phyloP scores from a whole-genome alignment of 1,140 invertebrate genomes.

The Zaprionus ornatus region DNA sequence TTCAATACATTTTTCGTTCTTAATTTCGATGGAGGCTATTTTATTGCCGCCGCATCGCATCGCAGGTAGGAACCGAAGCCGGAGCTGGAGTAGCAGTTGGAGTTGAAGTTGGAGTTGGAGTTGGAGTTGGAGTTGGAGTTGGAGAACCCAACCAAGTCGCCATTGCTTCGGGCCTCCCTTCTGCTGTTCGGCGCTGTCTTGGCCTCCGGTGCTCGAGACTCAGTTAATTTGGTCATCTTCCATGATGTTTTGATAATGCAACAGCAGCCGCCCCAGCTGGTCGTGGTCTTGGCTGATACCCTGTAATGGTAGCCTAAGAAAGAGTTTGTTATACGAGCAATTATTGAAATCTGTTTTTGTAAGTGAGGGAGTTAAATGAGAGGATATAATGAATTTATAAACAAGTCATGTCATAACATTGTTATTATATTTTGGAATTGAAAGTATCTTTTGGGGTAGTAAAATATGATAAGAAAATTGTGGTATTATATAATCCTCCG shows the following conservation, averaged over 20 bases:
- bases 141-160: conserved; percentile 18
- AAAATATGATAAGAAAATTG: too few relatives aligned
- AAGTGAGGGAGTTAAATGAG: too few relatives aligned
- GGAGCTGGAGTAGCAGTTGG: not conserved
- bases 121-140: not conserved
- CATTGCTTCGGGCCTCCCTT: conserved; percentile 16
- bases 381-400: too few relatives aligned
- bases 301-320: not conserved
- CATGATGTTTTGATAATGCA: conserved; percentile 81
- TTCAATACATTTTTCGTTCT: conserved; percentile 80
- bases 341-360: too few relatives aligned
- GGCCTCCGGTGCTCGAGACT: conserved; percentile 11
- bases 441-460: too few relatives aligned
- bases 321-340: not conserved
- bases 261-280: conserved; percentile 41
- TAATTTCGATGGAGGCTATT: conserved; percentile 80
- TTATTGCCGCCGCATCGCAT: conserved; percentile 60
- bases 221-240: conserved; percentile 82
- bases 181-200: not conserved
- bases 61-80: conserved; percentile 52
- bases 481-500: too few relatives aligned
- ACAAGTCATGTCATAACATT: too few relatives aligned
- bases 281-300: conserved; percentile 46
- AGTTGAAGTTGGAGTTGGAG: not conserved
- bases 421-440: too few relatives aligned